phyloP scores from a whole-genome alignment of 2,113 vertebrate species.

The Muntiacus reevesi region DNA sequence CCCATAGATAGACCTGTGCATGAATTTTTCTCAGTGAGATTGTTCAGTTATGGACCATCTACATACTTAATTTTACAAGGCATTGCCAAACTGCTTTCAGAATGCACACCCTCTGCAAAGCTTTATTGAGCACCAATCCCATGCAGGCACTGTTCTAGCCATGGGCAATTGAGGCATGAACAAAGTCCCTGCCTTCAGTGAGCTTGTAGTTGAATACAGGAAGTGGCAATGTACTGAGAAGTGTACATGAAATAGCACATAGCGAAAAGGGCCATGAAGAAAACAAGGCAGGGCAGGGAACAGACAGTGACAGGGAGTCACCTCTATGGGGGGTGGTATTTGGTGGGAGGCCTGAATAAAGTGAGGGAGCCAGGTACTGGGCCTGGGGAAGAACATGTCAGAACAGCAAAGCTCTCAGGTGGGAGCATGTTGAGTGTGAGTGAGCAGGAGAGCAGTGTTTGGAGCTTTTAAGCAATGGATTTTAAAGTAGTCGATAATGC shows the following conservation, averaged over 20 bases:
- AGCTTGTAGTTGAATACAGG: background rate
- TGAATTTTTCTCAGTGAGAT: background rate
- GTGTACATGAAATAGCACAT: background rate
- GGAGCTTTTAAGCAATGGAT: background rate
- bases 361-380: background rate
- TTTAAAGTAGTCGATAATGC: background rate
- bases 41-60: background rate
- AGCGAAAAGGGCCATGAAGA: background rate
- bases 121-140: background rate
- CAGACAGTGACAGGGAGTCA: background rate
- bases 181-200: background rate
- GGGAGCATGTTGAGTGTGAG: background rate
- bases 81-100: constrained; percentile 3
- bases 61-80: background rate
- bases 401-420: background rate
- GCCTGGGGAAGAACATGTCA: background rate
- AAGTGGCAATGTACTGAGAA: background rate
- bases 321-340: background rate
- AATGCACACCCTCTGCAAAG: background rate
- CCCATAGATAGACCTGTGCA: background rate
- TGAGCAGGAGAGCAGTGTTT: background rate
- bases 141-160: background rate
- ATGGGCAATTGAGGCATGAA: background rate
- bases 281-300: background rate
- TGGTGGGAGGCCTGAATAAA: background rate